These are phyloP conservation scores for Clamator glandarius DNA, from an alignment of 2,797 vertebrate species.

Conservation along the genomic window DNA sequence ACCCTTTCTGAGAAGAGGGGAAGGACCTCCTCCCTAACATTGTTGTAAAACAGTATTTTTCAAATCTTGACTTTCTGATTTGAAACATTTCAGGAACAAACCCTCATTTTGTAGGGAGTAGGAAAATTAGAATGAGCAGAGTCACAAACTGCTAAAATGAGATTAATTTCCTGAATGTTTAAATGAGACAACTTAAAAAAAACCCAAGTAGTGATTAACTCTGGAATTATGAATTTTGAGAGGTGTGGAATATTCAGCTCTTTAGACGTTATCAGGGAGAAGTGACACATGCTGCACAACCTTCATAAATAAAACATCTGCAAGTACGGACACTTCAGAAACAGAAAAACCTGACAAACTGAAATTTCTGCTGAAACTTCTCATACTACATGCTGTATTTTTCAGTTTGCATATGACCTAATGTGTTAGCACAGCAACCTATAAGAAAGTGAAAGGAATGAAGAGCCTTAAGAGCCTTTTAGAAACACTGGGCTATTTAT, in stretches of 20 bases:
- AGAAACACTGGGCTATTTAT: not conserved
- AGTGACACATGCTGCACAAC: not conserved
- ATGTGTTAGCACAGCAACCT: not conserved
- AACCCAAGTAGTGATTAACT: not conserved
- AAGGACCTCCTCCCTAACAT: too few species aligned
- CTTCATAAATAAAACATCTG: not conserved
- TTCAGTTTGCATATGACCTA: not conserved
- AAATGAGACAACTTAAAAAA: not conserved
- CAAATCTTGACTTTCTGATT: not conserved
- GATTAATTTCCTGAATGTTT: not conserved
- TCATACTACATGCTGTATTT: not conserved
- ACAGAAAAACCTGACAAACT: not conserved
- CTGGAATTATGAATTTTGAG: not conserved
- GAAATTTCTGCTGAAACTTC: not conserved
- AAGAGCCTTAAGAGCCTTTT: slow-evolving; percentile 17
- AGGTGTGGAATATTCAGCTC: not conserved
- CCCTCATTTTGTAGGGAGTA: not conserved
- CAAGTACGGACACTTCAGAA: not conserved
- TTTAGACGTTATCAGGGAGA: not conserved
- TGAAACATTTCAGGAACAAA: not conserved
- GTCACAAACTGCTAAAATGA: not conserved
- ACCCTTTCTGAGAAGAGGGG: too few species aligned
- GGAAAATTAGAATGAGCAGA: not conserved
- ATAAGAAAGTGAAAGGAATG: not conserved
- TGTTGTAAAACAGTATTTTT: not conserved